Evolutionary conservation across 2,797 vertebrate genomes (phyloP).

Genomic region (Phoeniculus purpureus): DNA sequence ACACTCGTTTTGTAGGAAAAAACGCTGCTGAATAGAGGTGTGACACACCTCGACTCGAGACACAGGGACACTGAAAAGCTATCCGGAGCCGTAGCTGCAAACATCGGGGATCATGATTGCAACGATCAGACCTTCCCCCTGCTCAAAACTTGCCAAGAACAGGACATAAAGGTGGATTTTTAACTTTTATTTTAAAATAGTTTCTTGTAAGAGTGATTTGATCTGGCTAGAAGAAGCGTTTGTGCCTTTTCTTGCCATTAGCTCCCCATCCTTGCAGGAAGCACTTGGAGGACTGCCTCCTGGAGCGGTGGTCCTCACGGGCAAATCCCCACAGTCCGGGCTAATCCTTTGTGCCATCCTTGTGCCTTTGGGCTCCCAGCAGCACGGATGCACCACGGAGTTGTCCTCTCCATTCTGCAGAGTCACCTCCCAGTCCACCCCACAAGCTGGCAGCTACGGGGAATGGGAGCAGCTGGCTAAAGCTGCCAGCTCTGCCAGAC

Average conservation of each 20-base stretch:
- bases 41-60: too few species aligned
- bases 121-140: neutral
- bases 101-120: neutral
- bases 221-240: neutral
- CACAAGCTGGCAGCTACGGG: neutral
- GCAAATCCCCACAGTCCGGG: neutral
- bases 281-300: neutral
- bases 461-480: neutral
- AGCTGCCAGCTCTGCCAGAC: conserved; percentile 7
- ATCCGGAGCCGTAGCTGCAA: neutral
- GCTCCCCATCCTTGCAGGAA: neutral
- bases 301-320: neutral
- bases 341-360: neutral
- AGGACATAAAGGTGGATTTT: neutral
- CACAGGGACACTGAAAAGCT: neutral
- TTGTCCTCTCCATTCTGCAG: neutral
- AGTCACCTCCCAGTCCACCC: neutral
- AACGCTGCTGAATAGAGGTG: neutral
- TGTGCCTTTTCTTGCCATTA: neutral
- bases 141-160: neutral
- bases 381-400: neutral
- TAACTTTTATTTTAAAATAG: neutral
- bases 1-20: neutral
- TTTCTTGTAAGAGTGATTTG: neutral
- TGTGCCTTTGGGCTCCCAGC: neutral